Evolutionary conservation across 2,888 invertebrate genomes (phyloP), one percentile per base, ranked within the genome.

Genomic region (Troides oblongomaculatus): DNA sequence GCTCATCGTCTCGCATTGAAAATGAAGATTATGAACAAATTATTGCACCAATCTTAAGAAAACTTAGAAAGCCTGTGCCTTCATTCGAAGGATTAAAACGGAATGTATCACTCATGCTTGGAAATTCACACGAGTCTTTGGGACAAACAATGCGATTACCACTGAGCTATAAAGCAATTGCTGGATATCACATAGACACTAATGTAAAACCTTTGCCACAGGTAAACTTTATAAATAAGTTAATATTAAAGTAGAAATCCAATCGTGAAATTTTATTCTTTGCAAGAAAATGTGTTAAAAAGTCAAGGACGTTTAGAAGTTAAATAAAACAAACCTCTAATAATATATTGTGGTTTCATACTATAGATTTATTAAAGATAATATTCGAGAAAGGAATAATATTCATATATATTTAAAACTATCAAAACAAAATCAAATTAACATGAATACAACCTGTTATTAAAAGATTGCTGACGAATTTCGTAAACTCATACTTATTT

Each of bases 131-230:
- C 43, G 66, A 73, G 2, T 77, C 78, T 6, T 50, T 77, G 5
- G 77, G 79, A 7, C 61, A 70, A 3, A 64, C 79, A 0, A 69
- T 69, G 8, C 70, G 74, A 18, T 69, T 79, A 8, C 78, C 80
- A 14, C 76, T 77, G 36, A 77, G 66, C 58, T 78, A 75, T 63
- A 78, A 74, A 12, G 59, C 72, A 1, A 73, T 80, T 23, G 79
- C 72, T 5, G 80, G 80, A 21, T 80, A 76, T 66, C 78, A 80
- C 25, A 78, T 81, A 21, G 75, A 78, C 1, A 68, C 66, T 0
- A 66, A 76, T 0, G 71, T 79, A 0, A 75, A 76, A 30, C 78
- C 80, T 14, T 73, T 81, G 56, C 76, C 80, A 12, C 70, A 75
- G 71, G 81, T 81, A 72, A 58, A 23, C 2, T 23, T 58, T 25